A percentile compares a stretch with the other conserved stretches of the same genome.
Conservation (phyloP, 2,797 vertebrate genomes). For the Psittacula derbiana region DNA sequence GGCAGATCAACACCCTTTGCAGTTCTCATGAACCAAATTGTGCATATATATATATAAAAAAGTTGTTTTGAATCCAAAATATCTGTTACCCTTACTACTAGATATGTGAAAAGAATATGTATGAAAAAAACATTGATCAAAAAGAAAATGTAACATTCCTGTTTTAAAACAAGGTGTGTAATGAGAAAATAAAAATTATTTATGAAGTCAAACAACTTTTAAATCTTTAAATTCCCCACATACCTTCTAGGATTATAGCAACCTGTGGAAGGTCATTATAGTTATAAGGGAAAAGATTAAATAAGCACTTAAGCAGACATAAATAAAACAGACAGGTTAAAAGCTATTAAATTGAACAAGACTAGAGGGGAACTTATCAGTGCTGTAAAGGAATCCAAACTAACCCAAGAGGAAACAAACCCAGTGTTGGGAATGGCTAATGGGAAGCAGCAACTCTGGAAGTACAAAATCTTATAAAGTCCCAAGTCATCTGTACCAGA, state of each 20-base stretch:
- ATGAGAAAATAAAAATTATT: constrained; percentile 68
- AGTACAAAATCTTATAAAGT: background rate
- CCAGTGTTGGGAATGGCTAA: background rate
- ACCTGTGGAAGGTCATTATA: constrained; percentile 73
- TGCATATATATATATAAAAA: background rate
- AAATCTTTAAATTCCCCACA: constrained; percentile 73
- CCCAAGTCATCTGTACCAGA: background rate
- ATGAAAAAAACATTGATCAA: background rate
- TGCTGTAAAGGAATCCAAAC: constrained; percentile 27
- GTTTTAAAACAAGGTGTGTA: constrained; percentile 18
- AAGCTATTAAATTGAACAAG: constrained; percentile 64
- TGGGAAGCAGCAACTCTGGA: background rate
- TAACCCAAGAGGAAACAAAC: constrained; percentile 23
- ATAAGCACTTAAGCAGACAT: constrained; percentile 71
- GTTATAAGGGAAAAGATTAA: constrained; percentile 72
- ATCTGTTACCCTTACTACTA: background rate
- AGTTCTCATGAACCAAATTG: background rate
- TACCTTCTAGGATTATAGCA: constrained; percentile 72
- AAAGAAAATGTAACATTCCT: background rate
- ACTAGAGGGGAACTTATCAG: constrained; percentile 46
- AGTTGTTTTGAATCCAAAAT: background rate
- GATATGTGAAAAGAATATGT: background rate
- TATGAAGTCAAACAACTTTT: constrained; percentile 71
- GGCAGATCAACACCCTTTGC: background rate
- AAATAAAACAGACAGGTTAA: constrained; percentile 71